Evolutionary conservation across 1,140 invertebrate genomes (phyloP).

Genomic region (Cyclina sinensis): DNA sequence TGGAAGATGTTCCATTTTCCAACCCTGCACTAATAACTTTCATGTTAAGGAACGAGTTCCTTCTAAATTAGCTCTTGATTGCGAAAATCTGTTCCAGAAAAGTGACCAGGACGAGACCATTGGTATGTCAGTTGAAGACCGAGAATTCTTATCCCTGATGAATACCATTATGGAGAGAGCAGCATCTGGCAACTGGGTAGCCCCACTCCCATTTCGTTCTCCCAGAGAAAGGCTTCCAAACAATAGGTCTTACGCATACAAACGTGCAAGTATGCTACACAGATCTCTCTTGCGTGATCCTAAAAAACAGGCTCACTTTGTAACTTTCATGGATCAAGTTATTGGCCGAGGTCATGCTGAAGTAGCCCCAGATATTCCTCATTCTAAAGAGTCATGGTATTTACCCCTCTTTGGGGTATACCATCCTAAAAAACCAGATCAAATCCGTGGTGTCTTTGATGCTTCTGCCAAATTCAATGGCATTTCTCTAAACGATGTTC

Average conservation of each 20-base stretch:
- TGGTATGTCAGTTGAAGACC: slow-evolving; percentile 61
- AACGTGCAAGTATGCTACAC: slow-evolving; percentile 11
- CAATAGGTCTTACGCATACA: slow-evolving; percentile 24
- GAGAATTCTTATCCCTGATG: slow-evolving; percentile 64
- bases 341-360: slow-evolving; percentile 33
- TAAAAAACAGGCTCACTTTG: slow-evolving; percentile 38
- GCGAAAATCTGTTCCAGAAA: slow-evolving; percentile 35
- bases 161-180: slow-evolving; percentile 30
- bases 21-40: slow-evolving; percentile 63
- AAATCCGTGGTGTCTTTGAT: slow-evolving; percentile 64
- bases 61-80: no score
- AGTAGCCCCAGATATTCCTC: slow-evolving; percentile 27
- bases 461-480: slow-evolving; percentile 46
- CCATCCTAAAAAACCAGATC: neutral
- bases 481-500: slow-evolving; percentile 74
- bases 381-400: slow-evolving; percentile 34
- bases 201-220: slow-evolving; percentile 61
- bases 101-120: slow-evolving; percentile 52
- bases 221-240: slow-evolving; percentile 40
- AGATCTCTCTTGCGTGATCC: slow-evolving; percentile 20
- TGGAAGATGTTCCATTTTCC: slow-evolving; percentile 48
- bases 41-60: slow-evolving; percentile 26
- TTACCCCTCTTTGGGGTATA: slow-evolving; percentile 48
- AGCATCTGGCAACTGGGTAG: slow-evolving; percentile 44
- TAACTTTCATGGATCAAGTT: slow-evolving; percentile 52